Evolutionary conservation across 2,113 vertebrate species (phyloP).

Genomic region (Eulemur rufifrons): DNA sequence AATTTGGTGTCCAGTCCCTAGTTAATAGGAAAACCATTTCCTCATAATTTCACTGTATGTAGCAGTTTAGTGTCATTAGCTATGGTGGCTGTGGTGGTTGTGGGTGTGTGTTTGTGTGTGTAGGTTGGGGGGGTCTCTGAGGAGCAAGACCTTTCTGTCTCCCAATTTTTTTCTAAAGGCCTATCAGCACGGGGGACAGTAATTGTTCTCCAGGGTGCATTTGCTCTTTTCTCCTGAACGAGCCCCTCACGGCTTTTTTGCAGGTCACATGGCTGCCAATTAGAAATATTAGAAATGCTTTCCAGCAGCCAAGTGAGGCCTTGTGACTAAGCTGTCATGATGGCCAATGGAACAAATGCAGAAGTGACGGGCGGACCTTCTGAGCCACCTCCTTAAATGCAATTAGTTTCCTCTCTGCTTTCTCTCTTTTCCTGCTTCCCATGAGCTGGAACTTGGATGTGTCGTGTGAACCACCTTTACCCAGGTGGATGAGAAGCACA

Average conservation of each 20-base stretch:
- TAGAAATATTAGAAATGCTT: background rate
- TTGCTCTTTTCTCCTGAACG: fast-evolving
- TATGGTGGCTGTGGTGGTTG: background rate
- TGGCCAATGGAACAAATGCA: background rate
- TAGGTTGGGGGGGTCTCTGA: background rate
- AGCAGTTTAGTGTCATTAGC: background rate
- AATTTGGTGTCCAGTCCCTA: background rate
- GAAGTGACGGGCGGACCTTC: background rate
- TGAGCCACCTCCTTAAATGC: background rate
- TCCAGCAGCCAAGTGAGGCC: background rate
- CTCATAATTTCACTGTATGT: background rate
- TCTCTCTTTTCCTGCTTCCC: background rate
- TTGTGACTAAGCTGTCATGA: background rate
- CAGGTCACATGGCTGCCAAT: background rate
- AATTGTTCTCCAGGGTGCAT: background rate
- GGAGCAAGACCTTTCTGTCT: background rate
- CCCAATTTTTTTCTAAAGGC: background rate
- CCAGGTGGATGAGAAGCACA: background rate
- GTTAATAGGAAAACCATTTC: background rate
- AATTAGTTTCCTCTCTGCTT: background rate
- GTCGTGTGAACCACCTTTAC: background rate
- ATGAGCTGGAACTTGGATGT: background rate
- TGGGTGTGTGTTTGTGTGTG: background rate
- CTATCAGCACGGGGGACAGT: no score
- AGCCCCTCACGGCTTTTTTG: background rate